phyloP scores from a whole-genome alignment of 2,797 vertebrate genomes.

The Smutsia gigantea region DNA sequence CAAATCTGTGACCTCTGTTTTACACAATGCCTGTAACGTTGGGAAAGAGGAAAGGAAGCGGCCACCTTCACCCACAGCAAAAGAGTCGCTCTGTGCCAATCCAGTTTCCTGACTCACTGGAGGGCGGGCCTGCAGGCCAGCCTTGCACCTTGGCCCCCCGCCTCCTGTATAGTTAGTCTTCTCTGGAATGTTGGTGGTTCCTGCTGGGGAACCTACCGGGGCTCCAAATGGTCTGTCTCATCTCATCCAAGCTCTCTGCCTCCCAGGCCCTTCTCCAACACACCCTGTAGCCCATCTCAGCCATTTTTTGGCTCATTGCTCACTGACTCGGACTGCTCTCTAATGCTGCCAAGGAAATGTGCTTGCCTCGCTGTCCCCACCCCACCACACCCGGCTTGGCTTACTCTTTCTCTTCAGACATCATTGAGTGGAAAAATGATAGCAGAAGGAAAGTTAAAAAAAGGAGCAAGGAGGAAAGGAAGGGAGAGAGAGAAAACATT shows the following conservation, averaged over 20 bases:
- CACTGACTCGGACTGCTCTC: background rate
- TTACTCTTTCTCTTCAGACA: background rate
- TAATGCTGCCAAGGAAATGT: constrained; percentile 54
- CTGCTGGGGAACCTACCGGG: constrained; percentile 46
- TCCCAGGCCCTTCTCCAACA: constrained; percentile 35
- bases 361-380: background rate
- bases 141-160: background rate
- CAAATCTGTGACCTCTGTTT: background rate
- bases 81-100: background rate
- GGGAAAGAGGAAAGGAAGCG: background rate
- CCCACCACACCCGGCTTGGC: background rate
- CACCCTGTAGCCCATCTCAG: background rate
- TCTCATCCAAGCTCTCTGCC: constrained; percentile 21
- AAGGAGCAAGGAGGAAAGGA: background rate
- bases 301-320: background rate
- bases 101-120: background rate
- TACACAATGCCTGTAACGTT: background rate
- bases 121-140: background rate
- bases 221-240: constrained; percentile 71
- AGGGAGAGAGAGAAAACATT: background rate
- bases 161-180: background rate
- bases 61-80: background rate
- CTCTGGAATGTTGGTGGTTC: constrained; percentile 58
- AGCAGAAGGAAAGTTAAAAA: background rate
- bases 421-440: background rate